Evolutionary conservation across 2,888 invertebrate species (phyloP), one percentile per base, ranked within the genome.

Genomic region (Lasioglossum calceatum): DNA sequence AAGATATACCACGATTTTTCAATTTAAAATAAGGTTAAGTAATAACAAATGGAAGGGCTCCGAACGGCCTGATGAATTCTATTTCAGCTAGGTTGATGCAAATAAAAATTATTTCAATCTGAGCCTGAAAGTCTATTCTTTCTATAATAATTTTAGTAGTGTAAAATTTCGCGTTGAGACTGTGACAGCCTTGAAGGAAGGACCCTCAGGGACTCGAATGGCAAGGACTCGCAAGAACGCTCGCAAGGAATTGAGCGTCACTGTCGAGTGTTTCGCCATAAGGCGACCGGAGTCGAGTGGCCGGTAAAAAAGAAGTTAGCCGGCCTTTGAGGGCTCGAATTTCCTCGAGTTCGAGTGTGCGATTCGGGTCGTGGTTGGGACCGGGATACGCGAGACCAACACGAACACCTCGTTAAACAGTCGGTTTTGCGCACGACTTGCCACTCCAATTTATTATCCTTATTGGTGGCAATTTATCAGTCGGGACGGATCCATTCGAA

Each of bases 251-350:
- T 88, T 89, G 87, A 89, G 88, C 84, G 76, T 87, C 90, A 87
- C 87, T 89, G 91, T 47, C 70, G 74, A 81, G 50, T 70, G 81
- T 87, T 84, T 91, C 87, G 83, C 89, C 86, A 85, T 86, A 84
- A 82, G 84, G 74, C 88, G 88, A 81, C 36, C 36, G 87, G 76
- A 87, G 85, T 88, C 84, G 90, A 82, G 79, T 89, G 61, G 86
- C 79, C 87, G 79, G 83, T 86, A 86, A 91, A 89, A 89, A 91
- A 84, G 84, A 78, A 88, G 84, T 81, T 81, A 75, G 67, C 79
- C 71, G 82, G 86, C 72, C 87, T 89, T 89, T 88, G 83, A 86
- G 82, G 87, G 87, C 79, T 91, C 90, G 85, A 91, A 91, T 91
- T 91, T 90, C 89, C 82, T 79, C 39, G 76, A 81, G 83, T 83